Conservation (phyloP, 2,797 vertebrate species). For the Emys orbicularis region DNA sequence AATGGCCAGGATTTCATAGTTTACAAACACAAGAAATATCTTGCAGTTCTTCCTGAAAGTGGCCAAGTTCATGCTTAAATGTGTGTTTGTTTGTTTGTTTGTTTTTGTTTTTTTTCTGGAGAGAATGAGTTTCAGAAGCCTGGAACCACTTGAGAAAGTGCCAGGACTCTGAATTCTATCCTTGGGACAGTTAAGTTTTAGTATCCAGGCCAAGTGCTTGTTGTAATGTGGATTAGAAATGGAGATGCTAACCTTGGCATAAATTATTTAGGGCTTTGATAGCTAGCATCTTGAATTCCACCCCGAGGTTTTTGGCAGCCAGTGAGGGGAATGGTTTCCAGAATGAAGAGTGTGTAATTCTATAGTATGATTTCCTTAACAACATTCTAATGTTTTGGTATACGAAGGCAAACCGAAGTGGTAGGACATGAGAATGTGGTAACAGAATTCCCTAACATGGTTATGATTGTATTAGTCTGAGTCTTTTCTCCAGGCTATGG, state of each 20-base stretch:
- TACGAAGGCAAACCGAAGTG: neutral
- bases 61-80: neutral
- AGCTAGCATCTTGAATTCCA: slow-evolving; percentile 38
- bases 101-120: neutral
- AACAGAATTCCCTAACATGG: slow-evolving; percentile 17
- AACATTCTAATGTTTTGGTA: slow-evolving; percentile 1
- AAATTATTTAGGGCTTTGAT: neutral
- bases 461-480: neutral
- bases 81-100: no score
- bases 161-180: neutral
- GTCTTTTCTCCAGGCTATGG: neutral
- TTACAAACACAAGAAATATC: neutral
- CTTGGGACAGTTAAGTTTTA: neutral
- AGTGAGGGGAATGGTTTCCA: neutral
- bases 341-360: neutral
- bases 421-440: slow-evolving; percentile 28
- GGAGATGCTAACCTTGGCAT: neutral
- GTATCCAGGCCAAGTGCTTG: neutral
- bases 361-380: neutral
- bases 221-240: neutral
- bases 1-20: neutral
- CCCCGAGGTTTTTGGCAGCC: neutral
- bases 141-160: neutral
- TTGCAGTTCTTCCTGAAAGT: neutral
- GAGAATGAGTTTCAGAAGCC: neutral